Base-by-base conservation (phyloP, 2,797 vertebrate genomes). In the Distichodus sexfasciatus region DNA sequence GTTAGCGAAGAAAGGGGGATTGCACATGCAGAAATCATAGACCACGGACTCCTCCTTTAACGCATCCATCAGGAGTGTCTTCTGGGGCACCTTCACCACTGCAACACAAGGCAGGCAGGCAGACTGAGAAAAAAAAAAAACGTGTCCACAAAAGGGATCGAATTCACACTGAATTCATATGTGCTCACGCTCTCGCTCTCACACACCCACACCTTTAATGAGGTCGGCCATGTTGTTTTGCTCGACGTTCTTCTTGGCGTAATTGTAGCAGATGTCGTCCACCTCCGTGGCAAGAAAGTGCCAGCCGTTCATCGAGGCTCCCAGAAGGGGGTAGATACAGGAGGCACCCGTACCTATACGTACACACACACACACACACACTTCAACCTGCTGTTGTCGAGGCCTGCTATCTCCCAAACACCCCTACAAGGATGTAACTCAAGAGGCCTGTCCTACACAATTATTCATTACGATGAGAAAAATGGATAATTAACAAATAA, bases 21-120 rank as follows among this genome's bases (percentile, higher is more conserved):
- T 99, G 81, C 97, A 99, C 96, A 99, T 99, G 83, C 97, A 99
- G 88, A 99, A 99, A 83, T 99, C 97, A 9, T 97, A 99, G 66
- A 96, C 76, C 0, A 99, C 92, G 63, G 94, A 95, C 85, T 99
- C 96, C 77, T 98, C 96, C 82, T 99, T 98, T 79, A 99, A 85
- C 9, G 97, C 97, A 73, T 99, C 97, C 94, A 98, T 96, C 71
- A 99, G 79, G 47, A 99, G 87, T n/a, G 97, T 99, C 89, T 99
- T 99, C 88, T 99, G 94, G 48, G 97, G 97, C 41, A 99, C 97
- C 86, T 98, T 99, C 61, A 99, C 96, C 74, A 99, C 97, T 99
- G 78, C n/a, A 40, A 59, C 24, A 66, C 59, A 63, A 29, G 60
- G n/a, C n/a, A n/a, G n/a, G n/a, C n/a, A 26, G 72, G 8, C 0